Base-by-base conservation (phyloP, 2,113 vertebrate genomes). In the Anser brachyrhynchus region DNA sequence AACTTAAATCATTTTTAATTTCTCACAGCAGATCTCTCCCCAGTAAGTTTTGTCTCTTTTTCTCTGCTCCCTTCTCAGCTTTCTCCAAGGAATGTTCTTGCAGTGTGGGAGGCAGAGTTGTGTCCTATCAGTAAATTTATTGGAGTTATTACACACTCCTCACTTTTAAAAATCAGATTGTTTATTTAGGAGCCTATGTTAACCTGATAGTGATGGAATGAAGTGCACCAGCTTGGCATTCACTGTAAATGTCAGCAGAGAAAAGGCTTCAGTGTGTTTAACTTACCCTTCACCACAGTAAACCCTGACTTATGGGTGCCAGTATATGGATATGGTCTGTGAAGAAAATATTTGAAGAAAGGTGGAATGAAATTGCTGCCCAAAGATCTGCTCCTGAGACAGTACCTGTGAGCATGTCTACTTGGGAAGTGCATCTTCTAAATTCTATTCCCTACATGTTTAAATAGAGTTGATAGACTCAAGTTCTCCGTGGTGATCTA, bases 121-220 rank as follows among this genome's bases (percentile, higher is more conserved):
- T 7, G 0, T 86, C 55, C 75, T 88, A 67, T 93, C 90, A 93
- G 87, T 81, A 79, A 88, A 55, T 80, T 90, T 55, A 84, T 57
- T 94, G 79, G 41, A 76, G 59, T 90, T 94, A 59, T 61, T 93
- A 55, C 82, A 93, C 75, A 81, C 78, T 94, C 72, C n/a, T 91
- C 9, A 7, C 85, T 93, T 86, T 90, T 96, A 80, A 96, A 93
- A 91, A 83, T 94, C 82, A 44, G 28, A 41, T 80, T 91, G 75
- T 96, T 96, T 96, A 96, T 90, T 95, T 96, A 94, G 94, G 55
- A 95, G n/a, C 31, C 87, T 71, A 0, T 66, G 89, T 73, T 92
- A 86, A 90, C 59, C 84, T 9, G 90, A 96, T 94, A 96, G 67
- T 29, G 72, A 74, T 88, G 93, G 94, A 96, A 97, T 94, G 59